Conservation (phyloP, 2,113 vertebrate genomes). For the Vicugna pacos region DNA sequence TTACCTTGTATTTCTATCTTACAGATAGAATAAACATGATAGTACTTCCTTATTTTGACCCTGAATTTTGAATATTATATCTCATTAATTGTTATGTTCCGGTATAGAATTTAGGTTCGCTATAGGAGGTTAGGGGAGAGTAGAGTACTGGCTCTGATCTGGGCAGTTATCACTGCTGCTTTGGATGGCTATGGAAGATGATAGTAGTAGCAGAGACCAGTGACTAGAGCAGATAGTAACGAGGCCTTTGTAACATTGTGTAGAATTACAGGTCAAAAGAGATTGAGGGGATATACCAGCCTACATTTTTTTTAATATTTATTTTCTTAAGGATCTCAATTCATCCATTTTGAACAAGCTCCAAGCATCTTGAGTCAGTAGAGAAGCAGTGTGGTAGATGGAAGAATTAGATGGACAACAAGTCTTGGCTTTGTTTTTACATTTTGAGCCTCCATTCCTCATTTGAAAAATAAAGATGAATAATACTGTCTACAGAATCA, state of each 20-base stretch:
- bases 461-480: slow-evolving; percentile 65
- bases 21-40: slow-evolving; percentile 25
- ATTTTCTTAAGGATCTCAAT: neutral
- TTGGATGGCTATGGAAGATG: neutral
- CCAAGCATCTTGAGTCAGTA: neutral
- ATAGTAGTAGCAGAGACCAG: neutral
- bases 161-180: neutral
- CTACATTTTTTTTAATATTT: neutral
- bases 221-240: neutral
- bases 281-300: neutral
- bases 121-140: neutral
- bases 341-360: neutral
- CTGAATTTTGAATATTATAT: slow-evolving; percentile 27
- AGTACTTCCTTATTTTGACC: slow-evolving; percentile 14
- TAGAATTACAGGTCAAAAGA: neutral
- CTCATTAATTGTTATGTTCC: slow-evolving; percentile 17
- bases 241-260: neutral
- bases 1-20: neutral
- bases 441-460: neutral
- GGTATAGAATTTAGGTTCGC: slow-evolving; percentile 17
- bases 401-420: neutral
- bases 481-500: neutral
- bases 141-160: neutral
- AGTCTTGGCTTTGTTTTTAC: slow-evolving; percentile 50
- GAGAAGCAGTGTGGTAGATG: neutral